Conservation (phyloP, 2,797 vertebrate genomes). For the Acanthurus lineatus region DNA sequence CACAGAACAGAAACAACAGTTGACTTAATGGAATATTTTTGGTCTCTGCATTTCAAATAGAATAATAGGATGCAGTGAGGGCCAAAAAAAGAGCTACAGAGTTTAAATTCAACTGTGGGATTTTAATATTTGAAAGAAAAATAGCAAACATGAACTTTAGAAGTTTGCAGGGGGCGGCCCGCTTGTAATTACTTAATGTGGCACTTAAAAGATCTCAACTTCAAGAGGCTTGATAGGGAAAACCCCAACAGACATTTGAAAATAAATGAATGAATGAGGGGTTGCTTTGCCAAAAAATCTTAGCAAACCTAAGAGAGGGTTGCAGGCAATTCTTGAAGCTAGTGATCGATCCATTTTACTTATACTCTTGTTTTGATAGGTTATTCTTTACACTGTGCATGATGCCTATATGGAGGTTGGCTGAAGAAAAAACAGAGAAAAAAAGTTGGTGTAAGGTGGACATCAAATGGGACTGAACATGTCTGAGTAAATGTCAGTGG, state of each 20-base stretch:
- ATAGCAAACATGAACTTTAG: constrained; percentile 41
- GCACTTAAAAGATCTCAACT: constrained; percentile 55
- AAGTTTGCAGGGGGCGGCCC: constrained; percentile 48
- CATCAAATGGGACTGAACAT: constrained; percentile 27
- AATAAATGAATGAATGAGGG: constrained; percentile 19
- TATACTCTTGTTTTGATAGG: constrained; percentile 1
- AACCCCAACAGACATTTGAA: constrained; percentile 36
- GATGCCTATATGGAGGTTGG: not conserved
- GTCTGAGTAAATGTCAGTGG: constrained; percentile 51
- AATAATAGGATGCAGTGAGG: constrained; percentile 55
- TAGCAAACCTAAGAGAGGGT: constrained; percentile 18
- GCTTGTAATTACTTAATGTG: constrained; percentile 58
- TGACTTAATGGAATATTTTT: constrained; percentile 65
- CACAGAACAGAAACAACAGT: constrained; percentile 52
- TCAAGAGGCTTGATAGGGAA: constrained; percentile 54
- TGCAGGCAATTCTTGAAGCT: constrained; percentile 28
- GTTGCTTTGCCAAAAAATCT: constrained; percentile 22
- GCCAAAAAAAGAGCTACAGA: constrained; percentile 33
- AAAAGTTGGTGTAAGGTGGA: constrained; percentile 4
- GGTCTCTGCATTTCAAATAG: constrained; percentile 45
- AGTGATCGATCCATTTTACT: constrained; percentile 19
- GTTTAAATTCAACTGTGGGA: constrained; percentile 55
- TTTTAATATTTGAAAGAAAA: constrained; percentile 70
- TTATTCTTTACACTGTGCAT: not conserved
- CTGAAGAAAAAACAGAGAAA: not conserved